Percentiles rank a stretch among this genome's conserved stretches.
phyloP scores from a whole-genome alignment of 2,113 vertebrate genomes.

The Zosterops lateralis region DNA sequence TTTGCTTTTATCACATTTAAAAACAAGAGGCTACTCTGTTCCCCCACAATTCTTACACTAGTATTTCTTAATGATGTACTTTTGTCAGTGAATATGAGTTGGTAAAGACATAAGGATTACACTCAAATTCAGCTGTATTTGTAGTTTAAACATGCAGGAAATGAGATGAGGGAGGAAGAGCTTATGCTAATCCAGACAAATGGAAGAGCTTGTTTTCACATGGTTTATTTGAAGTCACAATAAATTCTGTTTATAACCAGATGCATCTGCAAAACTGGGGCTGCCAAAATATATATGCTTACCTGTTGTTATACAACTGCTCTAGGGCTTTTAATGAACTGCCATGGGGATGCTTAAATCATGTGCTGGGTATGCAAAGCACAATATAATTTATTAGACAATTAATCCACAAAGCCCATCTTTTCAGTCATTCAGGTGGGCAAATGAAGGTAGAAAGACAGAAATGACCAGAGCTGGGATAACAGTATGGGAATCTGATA shows the following conservation, averaged over 20 bases:
- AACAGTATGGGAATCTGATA: not conserved
- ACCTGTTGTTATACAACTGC: not conserved
- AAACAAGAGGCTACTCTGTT: not conserved
- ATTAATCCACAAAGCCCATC: not conserved
- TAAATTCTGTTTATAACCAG: constrained; percentile 15
- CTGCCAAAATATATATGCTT: not conserved
- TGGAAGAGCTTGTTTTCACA: constrained; percentile 6
- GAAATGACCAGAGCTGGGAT: not conserved
- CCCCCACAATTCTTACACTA: not conserved
- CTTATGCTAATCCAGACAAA: constrained; percentile 54
- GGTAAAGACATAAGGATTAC: constrained; percentile 49
- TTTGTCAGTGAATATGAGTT: constrained; percentile 45
- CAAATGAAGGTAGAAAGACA: not conserved
- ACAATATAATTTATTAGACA: not conserved
- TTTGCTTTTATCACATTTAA: not conserved
- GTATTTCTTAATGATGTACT: constrained; percentile 31
- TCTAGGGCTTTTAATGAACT: not conserved
- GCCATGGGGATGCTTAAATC: not conserved
- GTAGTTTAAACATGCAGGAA: constrained; percentile 37
- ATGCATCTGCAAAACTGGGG: not conserved
- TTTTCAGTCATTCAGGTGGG: not conserved
- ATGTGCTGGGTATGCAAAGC: not conserved
- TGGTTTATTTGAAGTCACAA: constrained; percentile 25
- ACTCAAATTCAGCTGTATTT: constrained; percentile 42
- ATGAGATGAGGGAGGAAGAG: constrained; percentile 49